phyloP scores from a whole-genome alignment of 2,797 vertebrate species.

The Mormyrus proboscirostris region DNA sequence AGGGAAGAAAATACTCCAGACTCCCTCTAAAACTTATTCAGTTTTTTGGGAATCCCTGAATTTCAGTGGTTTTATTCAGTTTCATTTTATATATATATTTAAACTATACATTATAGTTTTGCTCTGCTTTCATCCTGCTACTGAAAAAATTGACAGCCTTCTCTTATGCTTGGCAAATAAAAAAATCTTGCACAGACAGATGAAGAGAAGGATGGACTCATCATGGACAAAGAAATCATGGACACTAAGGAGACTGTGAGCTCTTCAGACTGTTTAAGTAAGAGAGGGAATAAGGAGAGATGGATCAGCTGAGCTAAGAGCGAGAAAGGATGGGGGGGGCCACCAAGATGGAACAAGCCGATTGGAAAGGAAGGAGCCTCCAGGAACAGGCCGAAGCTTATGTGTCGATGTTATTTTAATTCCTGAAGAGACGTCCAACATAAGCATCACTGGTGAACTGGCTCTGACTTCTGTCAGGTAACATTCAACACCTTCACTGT shows the following conservation, averaged over 20 bases:
- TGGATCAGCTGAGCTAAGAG: neutral
- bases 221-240: constrained; percentile 5
- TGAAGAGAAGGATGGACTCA: constrained; percentile 16
- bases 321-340: neutral
- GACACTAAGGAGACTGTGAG: neutral
- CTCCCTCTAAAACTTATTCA: constrained; percentile 40
- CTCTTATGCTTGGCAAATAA: constrained; percentile 50
- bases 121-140: constrained; percentile 37
- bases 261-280: neutral
- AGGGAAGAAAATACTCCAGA: neutral
- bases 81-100: constrained; percentile 44
- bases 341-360: neutral
- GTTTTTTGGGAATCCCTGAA: constrained; percentile 35
- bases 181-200: constrained; percentile 47
- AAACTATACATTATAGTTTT: constrained; percentile 32
- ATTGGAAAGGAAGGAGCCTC: constrained; percentile 20
- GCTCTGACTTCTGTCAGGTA: constrained; percentile 63
- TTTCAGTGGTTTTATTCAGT: constrained; percentile 45
- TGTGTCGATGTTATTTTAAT: constrained; percentile 68
- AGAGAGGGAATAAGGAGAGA: neutral
- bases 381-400: constrained; percentile 57
- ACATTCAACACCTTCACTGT: constrained; percentile 59
- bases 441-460: constrained; percentile 61
- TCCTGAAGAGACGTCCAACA: constrained; percentile 57
- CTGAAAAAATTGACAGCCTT: constrained; percentile 52